Conservation (phyloP, 2,797 vertebrate genomes). For the Orestias chungarensis region DNA sequence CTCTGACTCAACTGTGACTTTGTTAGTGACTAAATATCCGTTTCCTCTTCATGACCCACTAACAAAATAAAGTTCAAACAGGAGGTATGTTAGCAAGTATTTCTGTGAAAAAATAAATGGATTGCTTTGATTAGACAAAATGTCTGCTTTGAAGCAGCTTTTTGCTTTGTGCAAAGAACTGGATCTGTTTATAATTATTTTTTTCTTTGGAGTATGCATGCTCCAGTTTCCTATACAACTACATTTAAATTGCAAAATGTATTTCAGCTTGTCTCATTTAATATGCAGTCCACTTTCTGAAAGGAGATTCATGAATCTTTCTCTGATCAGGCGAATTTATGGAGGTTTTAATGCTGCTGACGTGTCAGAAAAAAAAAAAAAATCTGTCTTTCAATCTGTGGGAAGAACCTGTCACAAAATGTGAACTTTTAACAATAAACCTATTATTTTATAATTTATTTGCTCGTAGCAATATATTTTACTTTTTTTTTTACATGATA, state of each 20-base stretch:
- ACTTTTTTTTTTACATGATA: neutral
- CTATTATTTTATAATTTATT: neutral
- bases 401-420: neutral
- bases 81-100: neutral
- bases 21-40: constrained; percentile 14
- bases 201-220: neutral
- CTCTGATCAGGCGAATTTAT: constrained; percentile 1
- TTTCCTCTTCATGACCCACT: constrained; percentile 30
- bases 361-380: neutral
- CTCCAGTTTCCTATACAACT: neutral
- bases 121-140: constrained; percentile 12
- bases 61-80: constrained; percentile 37
- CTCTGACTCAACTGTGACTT: constrained; percentile 32
- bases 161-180: neutral
- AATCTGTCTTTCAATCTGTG: neutral
- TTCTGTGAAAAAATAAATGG: constrained; percentile 17
- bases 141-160: constrained; percentile 2
- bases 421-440: neutral
- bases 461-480: neutral
- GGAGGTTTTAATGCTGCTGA: constrained; percentile 16
- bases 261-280: neutral
- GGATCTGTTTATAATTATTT: neutral
- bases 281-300: neutral
- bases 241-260: neutral
- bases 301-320: neutral